Percentiles rank a stretch among this genome's conserved stretches.
These are phyloP conservation scores for Mastomys natalensis DNA, from an alignment of 2,113 vertebrate genomes.

Conservation along the genomic window DNA sequence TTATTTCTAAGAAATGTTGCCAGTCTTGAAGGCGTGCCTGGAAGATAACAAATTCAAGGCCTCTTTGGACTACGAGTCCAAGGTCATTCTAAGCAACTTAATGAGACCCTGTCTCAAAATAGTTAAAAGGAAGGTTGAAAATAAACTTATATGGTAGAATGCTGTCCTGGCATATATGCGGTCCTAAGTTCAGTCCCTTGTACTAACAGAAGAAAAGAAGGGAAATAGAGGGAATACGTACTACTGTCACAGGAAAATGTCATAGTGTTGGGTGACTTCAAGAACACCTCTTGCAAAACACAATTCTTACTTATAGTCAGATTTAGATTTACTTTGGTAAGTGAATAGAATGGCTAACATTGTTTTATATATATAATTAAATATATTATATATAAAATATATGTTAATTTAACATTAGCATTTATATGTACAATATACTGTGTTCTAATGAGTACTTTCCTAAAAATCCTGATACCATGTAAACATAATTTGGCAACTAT, in stretches of 20 bases:
- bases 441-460: slow-evolving; percentile 33
- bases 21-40: neutral
- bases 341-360: neutral
- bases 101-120: neutral
- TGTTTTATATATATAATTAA: neutral
- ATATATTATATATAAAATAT: neutral
- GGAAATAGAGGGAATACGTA: neutral
- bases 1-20: slow-evolving; percentile 31
- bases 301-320: neutral
- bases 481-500: slow-evolving; percentile 44
- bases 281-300: slow-evolving; percentile 15
- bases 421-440: neutral
- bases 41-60: neutral
- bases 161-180: neutral
- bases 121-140: neutral
- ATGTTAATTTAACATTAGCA: no score
- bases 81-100: neutral
- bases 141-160: neutral
- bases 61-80: neutral
- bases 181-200: neutral
- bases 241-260: neutral
- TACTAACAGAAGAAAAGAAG: neutral
- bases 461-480: slow-evolving; percentile 8
- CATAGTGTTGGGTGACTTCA: neutral
- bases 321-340: slow-evolving; percentile 37